Conservation (phyloP, 2,113 vertebrate species). For the Glaucomys volans region DNA sequence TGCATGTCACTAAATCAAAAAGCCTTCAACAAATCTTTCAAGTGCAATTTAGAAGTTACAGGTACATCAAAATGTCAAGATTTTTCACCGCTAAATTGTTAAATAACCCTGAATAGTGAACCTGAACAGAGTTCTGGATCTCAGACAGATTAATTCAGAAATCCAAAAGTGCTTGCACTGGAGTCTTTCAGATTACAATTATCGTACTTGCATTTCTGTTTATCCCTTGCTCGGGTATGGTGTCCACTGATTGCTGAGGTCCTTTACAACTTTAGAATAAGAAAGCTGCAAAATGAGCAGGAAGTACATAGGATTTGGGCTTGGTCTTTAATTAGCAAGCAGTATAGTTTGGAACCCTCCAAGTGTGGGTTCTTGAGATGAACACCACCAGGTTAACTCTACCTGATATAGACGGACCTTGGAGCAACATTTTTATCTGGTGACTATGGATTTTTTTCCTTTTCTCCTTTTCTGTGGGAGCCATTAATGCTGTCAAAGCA, state of each 20-base stretch:
- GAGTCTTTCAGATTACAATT: neutral
- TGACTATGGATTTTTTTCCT: constrained; percentile 21
- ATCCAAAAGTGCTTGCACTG: neutral
- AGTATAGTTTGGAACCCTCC: neutral
- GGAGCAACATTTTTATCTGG: neutral
- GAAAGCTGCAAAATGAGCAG: constrained; percentile 36
- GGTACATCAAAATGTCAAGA: constrained; percentile 56
- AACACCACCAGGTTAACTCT: neutral
- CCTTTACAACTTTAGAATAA: constrained; percentile 3
- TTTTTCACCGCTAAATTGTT: constrained; percentile 46
- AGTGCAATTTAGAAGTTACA: constrained; percentile 55
- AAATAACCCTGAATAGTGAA: constrained; percentile 28
- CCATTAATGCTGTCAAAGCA: constrained; percentile 69
- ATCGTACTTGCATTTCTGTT: neutral
- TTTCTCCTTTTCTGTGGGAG: constrained; percentile 55
- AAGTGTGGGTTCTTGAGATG: neutral
- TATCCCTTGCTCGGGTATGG: neutral
- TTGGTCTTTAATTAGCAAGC: constrained; percentile 29
- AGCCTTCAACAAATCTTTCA: constrained; percentile 65
- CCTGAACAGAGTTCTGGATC: constrained; percentile 1
- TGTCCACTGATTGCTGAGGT: neutral
- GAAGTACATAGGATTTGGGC: neutral
- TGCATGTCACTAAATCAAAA: constrained; percentile 69
- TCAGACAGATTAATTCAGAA: constrained; percentile 47
- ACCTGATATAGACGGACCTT: neutral